Percentiles rank a stretch among this genome's conserved stretches.
Conservation (phyloP, 2,113 vertebrate genomes). For the Neolamprologus variostigma region DNA sequence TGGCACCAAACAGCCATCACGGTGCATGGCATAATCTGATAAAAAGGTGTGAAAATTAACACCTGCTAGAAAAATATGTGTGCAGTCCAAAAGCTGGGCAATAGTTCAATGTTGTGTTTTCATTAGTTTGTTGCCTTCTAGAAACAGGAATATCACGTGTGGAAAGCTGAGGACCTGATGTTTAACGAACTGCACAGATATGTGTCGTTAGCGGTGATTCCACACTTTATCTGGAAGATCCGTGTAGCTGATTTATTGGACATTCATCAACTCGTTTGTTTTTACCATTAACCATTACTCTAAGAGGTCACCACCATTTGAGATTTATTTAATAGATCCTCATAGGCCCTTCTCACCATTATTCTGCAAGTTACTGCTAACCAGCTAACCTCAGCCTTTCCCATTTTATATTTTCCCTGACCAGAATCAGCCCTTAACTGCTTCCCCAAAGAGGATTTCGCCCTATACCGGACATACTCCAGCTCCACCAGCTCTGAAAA, state of each 20-base stretch:
- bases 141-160: not conserved
- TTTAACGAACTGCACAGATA: not conserved
- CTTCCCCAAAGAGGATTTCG: not conserved
- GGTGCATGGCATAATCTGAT: not conserved
- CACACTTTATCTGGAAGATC: not conserved
- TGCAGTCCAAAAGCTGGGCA: not conserved
- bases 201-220: not conserved
- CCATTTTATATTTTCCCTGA: not conserved
- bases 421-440: not conserved
- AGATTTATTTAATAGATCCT: not conserved
- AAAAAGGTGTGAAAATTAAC: conserved; percentile 1
- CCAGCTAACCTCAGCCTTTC: not conserved
- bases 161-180: not conserved
- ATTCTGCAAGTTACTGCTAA: not conserved
- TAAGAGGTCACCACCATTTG: not conserved
- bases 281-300: not conserved
- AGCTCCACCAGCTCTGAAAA: not conserved
- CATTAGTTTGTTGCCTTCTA: not conserved
- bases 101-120: not conserved
- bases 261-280: not conserved
- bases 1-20: not conserved
- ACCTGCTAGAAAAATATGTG: not conserved
- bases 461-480: not conserved
- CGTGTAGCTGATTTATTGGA: not conserved
- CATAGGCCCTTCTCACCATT: not conserved